These are phyloP conservation scores for Ligdia adustata DNA, from an alignment of 2,888 invertebrate species.

Conservation along the genomic window DNA sequence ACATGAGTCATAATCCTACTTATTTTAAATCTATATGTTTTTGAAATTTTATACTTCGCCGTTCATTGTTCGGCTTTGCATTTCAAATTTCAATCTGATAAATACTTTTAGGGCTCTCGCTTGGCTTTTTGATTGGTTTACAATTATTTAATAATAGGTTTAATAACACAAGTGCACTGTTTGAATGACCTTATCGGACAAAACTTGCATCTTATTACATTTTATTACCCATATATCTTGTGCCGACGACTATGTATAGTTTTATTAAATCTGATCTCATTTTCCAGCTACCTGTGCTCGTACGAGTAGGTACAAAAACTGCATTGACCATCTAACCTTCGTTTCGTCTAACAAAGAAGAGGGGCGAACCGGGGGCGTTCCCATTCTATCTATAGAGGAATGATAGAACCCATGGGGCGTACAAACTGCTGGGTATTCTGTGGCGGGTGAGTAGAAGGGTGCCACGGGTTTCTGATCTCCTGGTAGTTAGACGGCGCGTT, in stretches of 20 bases:
- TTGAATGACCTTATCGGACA: too few species aligned
- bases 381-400: constrained; percentile 25
- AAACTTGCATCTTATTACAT: too few species aligned
- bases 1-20: too few species aligned
- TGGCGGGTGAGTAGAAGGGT: constrained; percentile 21
- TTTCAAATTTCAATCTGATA: too few species aligned
- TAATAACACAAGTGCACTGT: too few species aligned
- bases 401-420: constrained; percentile 19
- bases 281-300: constrained; percentile 8
- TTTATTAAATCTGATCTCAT: not conserved
- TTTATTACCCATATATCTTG: too few species aligned
- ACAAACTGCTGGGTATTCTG: constrained; percentile 25
- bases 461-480: constrained; percentile 53
- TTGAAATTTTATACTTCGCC: too few species aligned
- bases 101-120: too few species aligned
- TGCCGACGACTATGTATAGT: constrained; percentile 31
- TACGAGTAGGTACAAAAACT: constrained; percentile 34
- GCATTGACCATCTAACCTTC: constrained; percentile 36
- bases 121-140: too few species aligned
- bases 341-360: constrained; percentile 40
- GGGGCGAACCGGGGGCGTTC: constrained; percentile 67
- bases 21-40: too few species aligned
- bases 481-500: constrained; percentile 60
- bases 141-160: too few species aligned
- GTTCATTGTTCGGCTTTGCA: too few species aligned